phyloP scores from a whole-genome alignment of 2,797 vertebrate species.

The Cynopterus sphinx region DNA sequence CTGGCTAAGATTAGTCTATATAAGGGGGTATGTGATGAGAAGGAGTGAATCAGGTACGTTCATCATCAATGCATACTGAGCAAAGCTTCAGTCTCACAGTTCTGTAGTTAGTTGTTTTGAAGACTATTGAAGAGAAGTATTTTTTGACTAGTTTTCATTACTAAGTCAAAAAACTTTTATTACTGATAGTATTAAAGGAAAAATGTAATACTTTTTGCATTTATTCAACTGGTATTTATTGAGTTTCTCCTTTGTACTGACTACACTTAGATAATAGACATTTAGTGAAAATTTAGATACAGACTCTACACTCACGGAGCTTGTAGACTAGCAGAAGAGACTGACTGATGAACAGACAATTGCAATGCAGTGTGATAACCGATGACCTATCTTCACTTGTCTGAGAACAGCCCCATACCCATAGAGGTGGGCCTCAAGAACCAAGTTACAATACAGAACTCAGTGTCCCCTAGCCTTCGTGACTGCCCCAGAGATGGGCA shows the following conservation, averaged over 20 bases:
- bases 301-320: not conserved
- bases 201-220: not conserved
- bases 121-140: not conserved
- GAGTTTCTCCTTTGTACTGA: not conserved
- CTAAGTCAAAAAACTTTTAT: slow-evolving; percentile 8
- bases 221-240: not conserved
- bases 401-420: not conserved
- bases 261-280: not conserved
- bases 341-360: not conserved
- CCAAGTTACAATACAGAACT: not conserved
- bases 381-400: not conserved
- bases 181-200: not conserved
- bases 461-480: not conserved
- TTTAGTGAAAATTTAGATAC: not conserved
- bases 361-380: not conserved
- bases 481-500: not conserved
- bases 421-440: not conserved
- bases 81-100: not conserved
- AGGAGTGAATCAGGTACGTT: not conserved
- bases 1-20: slow-evolving; percentile 57
- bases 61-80: not conserved
- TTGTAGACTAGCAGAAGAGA: not conserved
- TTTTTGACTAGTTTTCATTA: not conserved
- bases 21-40: not conserved
- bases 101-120: not conserved